Evolutionary conservation across 2,113 vertebrate species (phyloP), one percentile per base, ranked within the genome.

Genomic region (Paraplagusia blochii): DNA sequence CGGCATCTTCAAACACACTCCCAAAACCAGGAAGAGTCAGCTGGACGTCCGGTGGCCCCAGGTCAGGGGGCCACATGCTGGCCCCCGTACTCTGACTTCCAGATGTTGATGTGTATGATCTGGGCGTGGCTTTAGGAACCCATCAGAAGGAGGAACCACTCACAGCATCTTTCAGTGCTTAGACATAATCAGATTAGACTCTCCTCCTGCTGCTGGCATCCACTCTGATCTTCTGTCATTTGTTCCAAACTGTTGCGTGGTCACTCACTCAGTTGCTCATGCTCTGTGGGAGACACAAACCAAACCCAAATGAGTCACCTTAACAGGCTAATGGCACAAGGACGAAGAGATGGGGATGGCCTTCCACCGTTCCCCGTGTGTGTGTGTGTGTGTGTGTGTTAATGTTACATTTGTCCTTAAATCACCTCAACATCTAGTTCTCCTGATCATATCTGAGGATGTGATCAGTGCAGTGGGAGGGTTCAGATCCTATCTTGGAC

Each of bases 1-100:
- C 78, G 0, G 54, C 68, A 52, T 87, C 77, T 42, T 87, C 77
- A 19, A 84, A 81, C 17, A 68, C 77, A 12, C 72, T 85, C 16
- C 83, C 85, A 36, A 88, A 82, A 29, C 75, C 79, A 19, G 80
- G 84, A 13, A 83, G 80, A 19, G 84, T 88, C 58, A 86, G 60
- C 76, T 82, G 86, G 39, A 76, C 63, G 18, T 86, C 81, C 5
- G 84, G 66, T 58, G 86, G 82, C 1, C 84, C 79, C 2, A 90
- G 77, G 45, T 86, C 86, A 4, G 88, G 77, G 58, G 88, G 86
- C 68, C 85, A 86, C 82, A 90, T 87, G 43, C 55, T 52, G 36
- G 73, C 46, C 67, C 77, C 74, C 51, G 34, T 53, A 60, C 29
- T 38, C 35, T 33, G 49, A 44, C 44, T 44, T 43, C 61, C 49